A percentile compares a stretch with the other conserved stretches of the same genome.
Evolutionary conservation across 1,140 invertebrate species (phyloP).

Genomic region (Bombus superbus): DNA sequence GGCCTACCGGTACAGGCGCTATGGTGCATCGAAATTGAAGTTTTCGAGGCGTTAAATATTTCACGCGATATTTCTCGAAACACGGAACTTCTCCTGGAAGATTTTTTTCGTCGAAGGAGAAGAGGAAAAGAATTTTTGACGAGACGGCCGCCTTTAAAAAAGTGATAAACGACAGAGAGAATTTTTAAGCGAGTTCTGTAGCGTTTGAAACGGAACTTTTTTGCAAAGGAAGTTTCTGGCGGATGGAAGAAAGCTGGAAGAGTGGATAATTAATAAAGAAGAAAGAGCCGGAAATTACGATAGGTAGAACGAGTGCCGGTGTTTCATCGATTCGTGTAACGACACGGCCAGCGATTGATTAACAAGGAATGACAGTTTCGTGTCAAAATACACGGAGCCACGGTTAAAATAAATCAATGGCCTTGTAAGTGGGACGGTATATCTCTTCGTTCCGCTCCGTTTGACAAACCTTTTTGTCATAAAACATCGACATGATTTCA

Average conservation of each 20-base stretch:
- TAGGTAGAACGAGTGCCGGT: neutral
- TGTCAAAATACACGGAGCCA: conserved; percentile 26
- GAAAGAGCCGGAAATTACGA: neutral
- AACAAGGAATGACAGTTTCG: conserved; percentile 41
- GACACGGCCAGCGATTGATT: neutral
- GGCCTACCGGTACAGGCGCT: too few species aligned
- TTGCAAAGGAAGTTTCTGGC: neutral
- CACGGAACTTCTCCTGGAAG: too few species aligned
- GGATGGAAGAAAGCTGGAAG: too few species aligned
- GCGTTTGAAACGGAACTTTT: neutral
- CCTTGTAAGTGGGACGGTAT: conserved; percentile 18
- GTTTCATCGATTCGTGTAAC: conserved; percentile 1
- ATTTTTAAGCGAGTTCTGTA: neutral
- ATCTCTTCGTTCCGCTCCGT: conserved; percentile 7
- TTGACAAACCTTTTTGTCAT: conserved; percentile 35
- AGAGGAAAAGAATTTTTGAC: neutral
- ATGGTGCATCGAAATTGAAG: too few species aligned
- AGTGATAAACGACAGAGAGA: neutral
- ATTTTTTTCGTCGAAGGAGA: too few species aligned
- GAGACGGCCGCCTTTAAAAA: too few species aligned
- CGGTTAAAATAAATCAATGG: conserved; percentile 43
- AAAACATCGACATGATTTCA: conserved; percentile 1
- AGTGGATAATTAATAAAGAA: neutral
- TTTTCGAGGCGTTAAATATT: too few species aligned
- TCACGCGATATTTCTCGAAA: too few species aligned